phyloP scores from a whole-genome alignment of 1,140 invertebrate genomes.

The Macrosteles quadrilineatus region DNA sequence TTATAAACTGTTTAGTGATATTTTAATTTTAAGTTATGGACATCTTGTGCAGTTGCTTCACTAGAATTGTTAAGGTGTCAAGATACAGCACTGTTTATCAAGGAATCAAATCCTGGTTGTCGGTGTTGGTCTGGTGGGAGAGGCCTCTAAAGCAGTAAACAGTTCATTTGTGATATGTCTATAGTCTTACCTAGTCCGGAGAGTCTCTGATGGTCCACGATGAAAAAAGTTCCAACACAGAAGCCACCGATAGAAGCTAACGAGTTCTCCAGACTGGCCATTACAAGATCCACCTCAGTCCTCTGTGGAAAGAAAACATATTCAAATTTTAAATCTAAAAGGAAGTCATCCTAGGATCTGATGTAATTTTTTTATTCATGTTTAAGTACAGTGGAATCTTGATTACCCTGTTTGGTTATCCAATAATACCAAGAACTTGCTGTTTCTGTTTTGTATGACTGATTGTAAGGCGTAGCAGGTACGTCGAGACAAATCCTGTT shows the following conservation, averaged over 20 bases:
- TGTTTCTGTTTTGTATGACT: too few relatives aligned
- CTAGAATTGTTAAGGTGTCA: background rate
- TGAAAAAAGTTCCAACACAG: slow-evolving; percentile 89
- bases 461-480: too few relatives aligned
- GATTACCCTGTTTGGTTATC: too few relatives aligned
- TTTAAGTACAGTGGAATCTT: too few relatives aligned
- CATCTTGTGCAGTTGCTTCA: background rate
- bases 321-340: too few relatives aligned
- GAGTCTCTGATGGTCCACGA: slow-evolving; percentile 92
- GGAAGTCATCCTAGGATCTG: too few relatives aligned
- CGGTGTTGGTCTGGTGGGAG: too few relatives aligned
- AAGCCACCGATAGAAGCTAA: slow-evolving; percentile 93
- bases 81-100: background rate
- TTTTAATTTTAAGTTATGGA: background rate
- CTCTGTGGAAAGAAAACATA: too few relatives aligned
- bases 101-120: too few relatives aligned
- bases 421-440: too few relatives aligned
- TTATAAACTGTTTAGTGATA: background rate
- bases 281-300: slow-evolving; percentile 89
- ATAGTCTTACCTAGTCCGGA: slow-evolving; percentile 68
- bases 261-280: slow-evolving; percentile 85
- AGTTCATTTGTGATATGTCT: background rate
- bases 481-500: too few relatives aligned
- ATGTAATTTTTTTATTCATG: too few relatives aligned
- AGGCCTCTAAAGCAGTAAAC: slow-evolving; percentile 9